Evolutionary conservation across 1,140 invertebrate genomes (phyloP).

Genomic region (Drosophila ercepeae): DNA sequence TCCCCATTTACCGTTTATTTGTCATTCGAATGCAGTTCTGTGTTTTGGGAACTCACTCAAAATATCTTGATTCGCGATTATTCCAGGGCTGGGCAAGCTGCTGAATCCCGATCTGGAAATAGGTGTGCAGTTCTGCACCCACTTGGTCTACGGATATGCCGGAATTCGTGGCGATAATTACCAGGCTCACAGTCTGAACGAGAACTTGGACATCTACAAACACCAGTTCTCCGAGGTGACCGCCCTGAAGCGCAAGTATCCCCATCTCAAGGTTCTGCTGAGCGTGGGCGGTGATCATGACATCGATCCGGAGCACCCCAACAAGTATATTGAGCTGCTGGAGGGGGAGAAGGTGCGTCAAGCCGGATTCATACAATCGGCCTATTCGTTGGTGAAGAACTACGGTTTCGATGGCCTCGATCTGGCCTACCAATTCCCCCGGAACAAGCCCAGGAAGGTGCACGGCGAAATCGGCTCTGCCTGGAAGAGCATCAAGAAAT

Average conservation of each 20-base stretch:
- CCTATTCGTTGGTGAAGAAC: constrained; percentile 87
- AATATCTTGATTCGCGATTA: neutral
- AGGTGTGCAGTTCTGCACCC: constrained; percentile 91
- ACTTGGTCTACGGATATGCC: constrained; percentile 94
- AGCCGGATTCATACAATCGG: constrained; percentile 90
- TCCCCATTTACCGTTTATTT: constrained; percentile 21
- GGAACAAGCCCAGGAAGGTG: constrained; percentile 90
- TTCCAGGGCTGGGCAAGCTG: constrained; percentile 90
- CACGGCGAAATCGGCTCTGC: constrained; percentile 86
- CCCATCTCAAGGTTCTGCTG: constrained; percentile 89
- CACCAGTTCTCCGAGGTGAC: constrained; percentile 89
- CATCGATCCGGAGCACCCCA: constrained; percentile 84
- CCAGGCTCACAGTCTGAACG: constrained; percentile 88
- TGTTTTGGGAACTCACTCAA: neutral
- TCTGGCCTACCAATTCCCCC: constrained; percentile 93
- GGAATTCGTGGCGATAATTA: constrained; percentile 89
- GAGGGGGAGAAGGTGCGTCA: constrained; percentile 89
- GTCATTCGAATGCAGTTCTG: constrained; percentile 27
- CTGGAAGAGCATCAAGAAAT: constrained; percentile 90
- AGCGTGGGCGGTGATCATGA: constrained; percentile 91
- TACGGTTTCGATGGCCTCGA: constrained; percentile 94
- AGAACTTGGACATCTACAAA: constrained; percentile 89
- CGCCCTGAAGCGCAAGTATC: constrained; percentile 88
- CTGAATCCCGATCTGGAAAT: constrained; percentile 89
- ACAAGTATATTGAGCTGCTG: constrained; percentile 84